These are phyloP conservation scores for Hedychridium roseum DNA, from an alignment of 2,888 invertebrate genomes.

Conservation along the genomic window DNA sequence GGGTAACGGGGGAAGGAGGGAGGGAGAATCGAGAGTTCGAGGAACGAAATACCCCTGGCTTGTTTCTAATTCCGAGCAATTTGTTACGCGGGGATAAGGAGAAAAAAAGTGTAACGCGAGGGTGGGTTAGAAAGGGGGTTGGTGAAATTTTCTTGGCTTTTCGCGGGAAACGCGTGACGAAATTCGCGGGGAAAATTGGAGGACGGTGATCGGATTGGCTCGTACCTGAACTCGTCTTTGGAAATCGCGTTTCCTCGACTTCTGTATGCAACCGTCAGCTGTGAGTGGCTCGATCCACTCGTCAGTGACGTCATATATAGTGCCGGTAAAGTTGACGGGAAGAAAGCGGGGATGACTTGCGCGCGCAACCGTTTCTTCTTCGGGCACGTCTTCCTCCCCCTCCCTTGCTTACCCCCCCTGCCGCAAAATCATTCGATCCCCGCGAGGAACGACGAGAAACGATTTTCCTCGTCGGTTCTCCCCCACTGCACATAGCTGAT, in stretches of 20 bases:
- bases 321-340: constrained; percentile 41
- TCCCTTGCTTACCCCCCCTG: constrained; percentile 7
- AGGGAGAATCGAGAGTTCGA: too few relatives aligned
- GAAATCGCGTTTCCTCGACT: constrained; percentile 43
- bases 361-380: constrained; percentile 48
- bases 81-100: too few relatives aligned
- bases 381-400: constrained; percentile 9
- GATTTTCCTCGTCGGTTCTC: neutral
- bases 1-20: too few relatives aligned
- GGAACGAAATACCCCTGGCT: too few relatives aligned
- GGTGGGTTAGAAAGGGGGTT: too few relatives aligned
- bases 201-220: neutral
- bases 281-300: constrained; percentile 55
- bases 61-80: too few relatives aligned
- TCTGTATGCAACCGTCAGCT: constrained; percentile 52
- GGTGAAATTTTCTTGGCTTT: neutral
- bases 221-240: constrained; percentile 31
- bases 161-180: neutral
- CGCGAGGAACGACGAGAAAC: neutral
- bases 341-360: constrained; percentile 54
- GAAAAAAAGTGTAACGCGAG: too few relatives aligned
- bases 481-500: too few relatives aligned
- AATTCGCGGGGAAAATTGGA: neutral
- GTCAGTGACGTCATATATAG: constrained; percentile 60
- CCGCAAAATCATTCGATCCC: constrained; percentile 2